Base-by-base conservation (phyloP, 2,888 invertebrate genomes). In the Cheilosia variabilis region DNA sequence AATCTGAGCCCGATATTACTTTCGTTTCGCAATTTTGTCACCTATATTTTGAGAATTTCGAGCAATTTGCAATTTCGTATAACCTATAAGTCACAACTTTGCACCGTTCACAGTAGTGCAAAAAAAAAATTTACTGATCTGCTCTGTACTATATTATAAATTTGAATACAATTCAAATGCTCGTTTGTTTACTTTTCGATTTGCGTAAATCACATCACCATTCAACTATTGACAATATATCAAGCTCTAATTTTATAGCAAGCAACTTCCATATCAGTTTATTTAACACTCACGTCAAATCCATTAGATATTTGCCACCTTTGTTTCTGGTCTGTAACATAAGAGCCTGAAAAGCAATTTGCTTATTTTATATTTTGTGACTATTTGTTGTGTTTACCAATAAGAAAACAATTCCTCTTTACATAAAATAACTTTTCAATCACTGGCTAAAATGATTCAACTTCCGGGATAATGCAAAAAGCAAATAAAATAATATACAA, bases 201-300 rank as follows among this genome's bases (percentile, higher is more conserved):
- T 22, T 19, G 43, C 63, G 58, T 58, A 58, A 72, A 52, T 72
- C 50, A 31, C 57, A 22, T 47, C 34, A 13, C 7, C 24, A n/a
- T 9, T 52, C 72, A 71, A 13, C 58, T 63, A 43, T 63, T 43
- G 22, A 53, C 13, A 41, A 2, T 53, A 19, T 19, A 68, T 15
- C 15, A 2, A 43, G 55, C 19, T 55, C 45, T 60, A 53, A 52
- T 68, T 53, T 27, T 1, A 62, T 41, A 9, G 37, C 24, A 65
- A 65, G 50, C 50, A 63, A 15, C 9, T 24, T 50, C 4, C 2
- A 52, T 10, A 22, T 41, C 7, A 15, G 45, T 69, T 63, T 69
- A 45, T n/a, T 31, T 43, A 45, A 7, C 6, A 60, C 17, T 45
- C 45, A 63, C 69, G 69, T 47, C 76, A 62, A n/a, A 43, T 24